A percentile compares a stretch with the other conserved stretches of the same genome.
phyloP scores from a whole-genome alignment of 2,797 vertebrate genomes.

The Limnodromus scolopaceus region DNA sequence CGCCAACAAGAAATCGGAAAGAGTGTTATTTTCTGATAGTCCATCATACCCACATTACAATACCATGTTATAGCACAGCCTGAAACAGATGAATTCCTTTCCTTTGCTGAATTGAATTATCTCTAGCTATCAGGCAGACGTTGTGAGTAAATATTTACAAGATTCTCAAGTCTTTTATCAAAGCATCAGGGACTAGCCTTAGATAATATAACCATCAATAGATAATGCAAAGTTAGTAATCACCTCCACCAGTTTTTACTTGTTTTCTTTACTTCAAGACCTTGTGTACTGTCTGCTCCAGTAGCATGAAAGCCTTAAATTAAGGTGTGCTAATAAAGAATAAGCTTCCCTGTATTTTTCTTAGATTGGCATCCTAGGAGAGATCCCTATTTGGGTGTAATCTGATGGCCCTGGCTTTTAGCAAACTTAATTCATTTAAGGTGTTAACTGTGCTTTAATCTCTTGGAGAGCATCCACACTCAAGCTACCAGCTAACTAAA shows the following conservation, averaged over 20 bases:
- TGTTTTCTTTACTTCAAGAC: background rate
- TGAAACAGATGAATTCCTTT: background rate
- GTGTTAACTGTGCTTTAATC: background rate
- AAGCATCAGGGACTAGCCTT: background rate
- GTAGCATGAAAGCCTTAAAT: background rate
- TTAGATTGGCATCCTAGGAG: background rate
- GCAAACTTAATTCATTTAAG: background rate
- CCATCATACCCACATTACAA: background rate
- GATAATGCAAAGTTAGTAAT: background rate
- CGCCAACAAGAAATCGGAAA: background rate
- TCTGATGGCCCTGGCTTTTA: background rate
- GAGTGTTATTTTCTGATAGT: background rate
- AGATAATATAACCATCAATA: background rate
- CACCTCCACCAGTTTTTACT: background rate
- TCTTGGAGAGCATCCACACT: background rate
- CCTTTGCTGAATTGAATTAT: background rate
- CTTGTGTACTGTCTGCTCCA: background rate
- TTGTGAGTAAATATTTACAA: background rate
- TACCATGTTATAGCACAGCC: background rate
- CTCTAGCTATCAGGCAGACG: background rate
- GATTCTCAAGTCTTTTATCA: background rate
- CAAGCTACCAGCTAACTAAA: background rate
- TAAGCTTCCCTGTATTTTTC: background rate
- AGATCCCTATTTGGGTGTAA: background rate
- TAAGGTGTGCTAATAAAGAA: background rate